Evolutionary conservation across 2,888 invertebrate species (phyloP).

Genomic region (Odontothrips loti): DNA sequence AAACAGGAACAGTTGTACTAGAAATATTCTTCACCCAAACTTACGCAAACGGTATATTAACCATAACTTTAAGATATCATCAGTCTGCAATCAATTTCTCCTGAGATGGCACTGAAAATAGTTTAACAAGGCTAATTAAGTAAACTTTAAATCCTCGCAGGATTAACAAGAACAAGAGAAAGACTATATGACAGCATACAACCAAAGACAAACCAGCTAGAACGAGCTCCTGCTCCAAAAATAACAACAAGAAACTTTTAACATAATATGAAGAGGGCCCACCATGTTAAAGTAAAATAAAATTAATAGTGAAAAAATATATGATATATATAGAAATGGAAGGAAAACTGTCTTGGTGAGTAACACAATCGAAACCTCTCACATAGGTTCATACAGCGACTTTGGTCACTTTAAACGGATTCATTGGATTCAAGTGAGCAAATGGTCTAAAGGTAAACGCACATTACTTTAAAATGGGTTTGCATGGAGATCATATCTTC

Average conservation of each 20-base stretch:
- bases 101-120: background rate
- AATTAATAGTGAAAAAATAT: conserved; percentile 18
- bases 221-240: background rate
- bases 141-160: background rate
- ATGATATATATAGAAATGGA: too few relatives aligned
- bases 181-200: background rate
- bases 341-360: too few relatives aligned
- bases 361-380: too few relatives aligned
- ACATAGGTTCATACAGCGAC: too few relatives aligned
- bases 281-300: background rate
- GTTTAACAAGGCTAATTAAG: background rate
- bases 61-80: too few relatives aligned
- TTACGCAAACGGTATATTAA: too few relatives aligned
- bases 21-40: too few relatives aligned
- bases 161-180: conserved; percentile 15
- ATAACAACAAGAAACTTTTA: conserved; percentile 10
- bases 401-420: background rate
- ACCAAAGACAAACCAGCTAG: background rate
- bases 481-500: background rate
- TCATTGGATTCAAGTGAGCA: background rate
- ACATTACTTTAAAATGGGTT: conserved; percentile 6
- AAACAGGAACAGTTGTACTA: too few relatives aligned
- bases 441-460: background rate
- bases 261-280: background rate
- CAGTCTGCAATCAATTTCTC: too few relatives aligned